These are phyloP conservation scores for Ficedula albicollis DNA, from an alignment of 2,797 vertebrate species.

Conservation along the genomic window DNA sequence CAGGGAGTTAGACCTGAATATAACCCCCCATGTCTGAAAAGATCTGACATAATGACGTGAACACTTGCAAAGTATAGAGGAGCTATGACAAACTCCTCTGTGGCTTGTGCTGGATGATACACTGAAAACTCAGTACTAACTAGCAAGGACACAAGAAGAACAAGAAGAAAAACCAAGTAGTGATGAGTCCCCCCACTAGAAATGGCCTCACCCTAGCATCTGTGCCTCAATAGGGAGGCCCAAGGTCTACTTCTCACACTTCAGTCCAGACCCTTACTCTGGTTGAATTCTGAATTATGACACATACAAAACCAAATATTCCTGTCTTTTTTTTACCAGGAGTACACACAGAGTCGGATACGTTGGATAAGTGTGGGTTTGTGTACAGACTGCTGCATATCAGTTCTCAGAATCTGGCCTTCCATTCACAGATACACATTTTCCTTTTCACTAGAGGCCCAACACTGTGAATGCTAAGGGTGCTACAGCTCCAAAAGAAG, in stretches of 20 bases:
- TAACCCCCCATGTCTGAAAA: not conserved
- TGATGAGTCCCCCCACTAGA: accelerated
- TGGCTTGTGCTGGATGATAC: not conserved
- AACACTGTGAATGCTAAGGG: not conserved
- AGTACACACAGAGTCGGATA: not conserved
- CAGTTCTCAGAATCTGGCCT: not conserved
- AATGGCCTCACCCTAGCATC: not conserved
- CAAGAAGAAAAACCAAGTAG: not conserved
- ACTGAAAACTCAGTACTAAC: not conserved
- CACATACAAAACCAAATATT: not conserved
- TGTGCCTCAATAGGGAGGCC: not conserved
- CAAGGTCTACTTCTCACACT: not conserved
- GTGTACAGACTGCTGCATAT: not conserved
- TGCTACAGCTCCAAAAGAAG: not conserved
- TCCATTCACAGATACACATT: not conserved
- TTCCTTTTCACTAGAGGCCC: not conserved
- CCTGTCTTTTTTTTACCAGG: not conserved
- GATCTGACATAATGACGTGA: not conserved
- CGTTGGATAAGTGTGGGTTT: not conserved
- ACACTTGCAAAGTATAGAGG: not conserved
- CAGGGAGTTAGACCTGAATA: not conserved
- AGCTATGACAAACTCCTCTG: not conserved
- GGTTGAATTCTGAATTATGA: not conserved
- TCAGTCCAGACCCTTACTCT: not conserved
- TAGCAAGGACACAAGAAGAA: not conserved